Percentiles rank a stretch among this genome's conserved stretches.
phyloP scores from a whole-genome alignment of 2,113 vertebrate species.

The Macrotus californicus region DNA sequence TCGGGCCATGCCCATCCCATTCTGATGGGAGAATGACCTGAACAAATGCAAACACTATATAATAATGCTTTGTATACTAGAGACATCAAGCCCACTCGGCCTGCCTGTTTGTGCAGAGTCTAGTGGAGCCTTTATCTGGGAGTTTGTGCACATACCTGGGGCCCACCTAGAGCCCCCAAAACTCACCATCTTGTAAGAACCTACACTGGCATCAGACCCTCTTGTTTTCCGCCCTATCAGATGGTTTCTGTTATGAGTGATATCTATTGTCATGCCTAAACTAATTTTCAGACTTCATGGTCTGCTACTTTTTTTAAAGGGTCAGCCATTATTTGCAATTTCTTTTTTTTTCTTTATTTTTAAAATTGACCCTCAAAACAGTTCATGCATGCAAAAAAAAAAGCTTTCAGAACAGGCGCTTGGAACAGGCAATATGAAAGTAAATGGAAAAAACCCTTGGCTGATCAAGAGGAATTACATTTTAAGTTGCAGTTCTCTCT shows the following conservation, averaged over 20 bases:
- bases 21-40: not conserved
- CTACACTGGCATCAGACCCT: not conserved
- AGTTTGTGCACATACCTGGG: not conserved
- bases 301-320: not conserved
- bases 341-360: not conserved
- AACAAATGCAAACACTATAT: not conserved
- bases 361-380: not conserved
- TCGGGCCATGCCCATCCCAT: not conserved
- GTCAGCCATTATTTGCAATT: not conserved
- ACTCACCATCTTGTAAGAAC: not conserved
- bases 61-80: not conserved
- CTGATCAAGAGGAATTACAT: not conserved
- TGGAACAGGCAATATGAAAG: not conserved
- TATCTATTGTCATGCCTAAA: not conserved
- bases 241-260: not conserved
- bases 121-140: not conserved
- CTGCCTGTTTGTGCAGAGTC: not conserved
- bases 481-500: not conserved
- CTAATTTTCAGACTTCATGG: not conserved
- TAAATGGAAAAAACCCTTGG: not conserved
- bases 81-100: not conserved
- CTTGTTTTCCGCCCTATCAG: not conserved
- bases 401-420: not conserved
- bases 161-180: not conserved
- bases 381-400: not conserved